Evolutionary conservation across 2,113 vertebrate species (phyloP).

Genomic region (Sphaerodactylus townsendi): DNA sequence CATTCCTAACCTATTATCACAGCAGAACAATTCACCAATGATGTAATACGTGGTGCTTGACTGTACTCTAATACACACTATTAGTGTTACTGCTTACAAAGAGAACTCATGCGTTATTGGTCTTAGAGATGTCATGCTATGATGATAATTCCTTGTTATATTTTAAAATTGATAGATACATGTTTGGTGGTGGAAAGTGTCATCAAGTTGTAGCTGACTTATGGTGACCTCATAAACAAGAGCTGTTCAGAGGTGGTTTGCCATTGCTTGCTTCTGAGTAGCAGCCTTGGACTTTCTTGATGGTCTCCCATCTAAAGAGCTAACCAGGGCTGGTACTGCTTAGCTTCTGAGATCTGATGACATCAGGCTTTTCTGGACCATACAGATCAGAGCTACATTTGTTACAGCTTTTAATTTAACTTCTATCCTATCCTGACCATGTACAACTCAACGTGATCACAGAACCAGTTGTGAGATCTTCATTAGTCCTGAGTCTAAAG

Average conservation of each 20-base stretch:
- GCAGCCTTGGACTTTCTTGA: too few relatives aligned
- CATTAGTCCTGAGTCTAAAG: background rate
- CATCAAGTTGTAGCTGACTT: too few relatives aligned
- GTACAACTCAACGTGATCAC: background rate
- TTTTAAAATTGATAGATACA: background rate
- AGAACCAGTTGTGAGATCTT: constrained; percentile 35
- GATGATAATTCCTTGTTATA: background rate
- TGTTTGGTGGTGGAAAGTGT: too few relatives aligned
- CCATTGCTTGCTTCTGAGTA: too few relatives aligned
- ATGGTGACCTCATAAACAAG: too few relatives aligned
- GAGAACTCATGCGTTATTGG: background rate
- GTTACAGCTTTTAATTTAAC: background rate
- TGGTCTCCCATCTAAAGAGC: too few relatives aligned
- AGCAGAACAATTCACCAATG: background rate
- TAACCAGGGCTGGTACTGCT: too few relatives aligned
- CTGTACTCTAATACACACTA: background rate
- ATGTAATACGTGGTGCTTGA: background rate
- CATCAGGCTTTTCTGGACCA: background rate
- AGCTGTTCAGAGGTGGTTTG: too few relatives aligned
- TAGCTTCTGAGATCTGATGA: too few relatives aligned
- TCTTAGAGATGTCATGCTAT: background rate
- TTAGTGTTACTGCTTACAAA: background rate
- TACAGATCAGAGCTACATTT: background rate
- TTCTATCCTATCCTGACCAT: constrained; percentile 23
- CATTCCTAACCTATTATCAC: background rate